Evolutionary conservation across 53 echinoderm and acorn worm species (phyloP).

Genomic region (Zoroaster sp.): DNA sequence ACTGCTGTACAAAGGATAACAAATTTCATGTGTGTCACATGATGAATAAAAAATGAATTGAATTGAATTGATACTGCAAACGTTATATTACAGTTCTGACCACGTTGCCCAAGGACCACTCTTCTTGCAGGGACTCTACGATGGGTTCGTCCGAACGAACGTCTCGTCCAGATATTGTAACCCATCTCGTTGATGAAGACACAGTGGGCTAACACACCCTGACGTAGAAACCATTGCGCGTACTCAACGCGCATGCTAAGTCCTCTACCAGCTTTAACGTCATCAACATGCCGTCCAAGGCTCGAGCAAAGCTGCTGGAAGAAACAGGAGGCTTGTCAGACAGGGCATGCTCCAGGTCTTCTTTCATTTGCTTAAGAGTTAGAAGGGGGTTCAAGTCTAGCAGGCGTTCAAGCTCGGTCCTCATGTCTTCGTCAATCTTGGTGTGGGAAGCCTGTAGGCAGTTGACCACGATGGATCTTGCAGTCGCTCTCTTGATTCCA

Average conservation of each 20-base stretch:
- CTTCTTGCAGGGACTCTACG: too few species aligned
- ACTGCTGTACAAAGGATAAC: too few species aligned
- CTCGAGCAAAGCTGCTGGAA: not conserved
- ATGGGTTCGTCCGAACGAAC: not conserved
- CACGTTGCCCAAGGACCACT: too few species aligned
- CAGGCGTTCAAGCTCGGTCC: not conserved
- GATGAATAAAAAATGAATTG: too few species aligned
- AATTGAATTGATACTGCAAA: too few species aligned
- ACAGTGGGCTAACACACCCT: too few species aligned
- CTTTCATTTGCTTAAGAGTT: slow-evolving; percentile 9
- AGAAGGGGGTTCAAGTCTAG: not conserved
- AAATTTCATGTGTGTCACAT: too few species aligned
- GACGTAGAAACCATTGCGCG: too few species aligned
- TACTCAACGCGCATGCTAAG: too few species aligned
- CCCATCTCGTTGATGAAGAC: too few species aligned
- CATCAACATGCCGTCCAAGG: not conserved
- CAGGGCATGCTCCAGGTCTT: not conserved
- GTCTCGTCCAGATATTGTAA: not conserved
- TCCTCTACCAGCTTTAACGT: too few species aligned
- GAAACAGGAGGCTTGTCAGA: not conserved
- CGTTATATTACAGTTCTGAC: too few species aligned
- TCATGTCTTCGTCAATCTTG: not conserved
- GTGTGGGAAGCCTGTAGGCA: not conserved
- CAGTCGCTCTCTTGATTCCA: not conserved
- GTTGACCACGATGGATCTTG: not conserved